Base-by-base conservation (phyloP, 2,797 vertebrate genomes). In the Poecilia wingei region DNA sequence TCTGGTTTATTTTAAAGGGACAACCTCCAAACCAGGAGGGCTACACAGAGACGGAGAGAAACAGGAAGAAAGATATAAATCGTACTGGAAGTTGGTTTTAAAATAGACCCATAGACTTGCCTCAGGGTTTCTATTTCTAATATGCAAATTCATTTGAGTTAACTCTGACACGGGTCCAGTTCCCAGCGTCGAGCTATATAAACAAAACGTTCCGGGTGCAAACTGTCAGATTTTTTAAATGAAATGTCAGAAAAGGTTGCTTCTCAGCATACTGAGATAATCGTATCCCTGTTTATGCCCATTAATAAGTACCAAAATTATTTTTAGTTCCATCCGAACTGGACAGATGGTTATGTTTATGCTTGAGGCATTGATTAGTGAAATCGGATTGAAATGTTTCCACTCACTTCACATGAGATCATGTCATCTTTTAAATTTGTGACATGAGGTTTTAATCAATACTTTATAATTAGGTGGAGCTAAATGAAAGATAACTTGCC, bases 1-100 rank as follows among this genome's bases (percentile, higher is more conserved):
- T 86, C 89, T 82, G 92, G 92, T 89, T 91, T 82, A 85, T 91
- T 91, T 91, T 89, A 90, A 75, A 84, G 61, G 80, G 81, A 86
- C 77, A 75, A 72, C 59, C 74, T 74, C 81, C 41, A 78, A 84
- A 79, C 84, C 83, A 84, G 18, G 33, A 84, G 72, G 72, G 70
- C 76, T 66, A 64, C 75, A 74, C 76, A n/a, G 64, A 84, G 76
- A 85, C n/a, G 14, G 10, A 25, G 61, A 55, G 61, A 49, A 74
- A 79, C 75, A 82, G 76, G 14, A 72, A 28, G 39, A 49, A 51
- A 78, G 53, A 43, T 39, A 41, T 18, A n/a, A 74, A 72, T 45
- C 28, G 71, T 59, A 72, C 78, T 80, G 87, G 82, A 80, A 36
- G 20, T 53, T 18, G 51, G 49, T 68, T 76, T 84, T 66, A 41